These are phyloP conservation scores for Morone chrysops DNA, from an alignment of 2,113 vertebrate genomes.

Conservation along the genomic window DNA sequence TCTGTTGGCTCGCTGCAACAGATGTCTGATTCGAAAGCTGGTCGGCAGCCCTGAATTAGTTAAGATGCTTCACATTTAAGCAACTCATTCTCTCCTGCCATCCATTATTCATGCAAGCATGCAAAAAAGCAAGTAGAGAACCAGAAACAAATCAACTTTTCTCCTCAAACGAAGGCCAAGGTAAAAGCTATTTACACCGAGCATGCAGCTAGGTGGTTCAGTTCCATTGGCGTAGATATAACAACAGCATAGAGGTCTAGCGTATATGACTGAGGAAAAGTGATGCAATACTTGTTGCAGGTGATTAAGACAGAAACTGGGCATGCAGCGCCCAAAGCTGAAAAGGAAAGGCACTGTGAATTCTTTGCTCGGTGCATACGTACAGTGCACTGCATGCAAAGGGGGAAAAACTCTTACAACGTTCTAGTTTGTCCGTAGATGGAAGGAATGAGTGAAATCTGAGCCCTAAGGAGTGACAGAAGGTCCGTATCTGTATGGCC, in stretches of 20 bases:
- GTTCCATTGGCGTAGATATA: not conserved
- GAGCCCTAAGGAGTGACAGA: constrained; percentile 2
- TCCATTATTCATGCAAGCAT: constrained; percentile 71
- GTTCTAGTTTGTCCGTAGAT: not conserved
- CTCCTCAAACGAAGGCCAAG: constrained; percentile 6
- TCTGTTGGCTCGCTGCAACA: constrained; percentile 34
- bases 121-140: constrained; percentile 46
- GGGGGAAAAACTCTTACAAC: not conserved
- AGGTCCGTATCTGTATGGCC: constrained; percentile 13
- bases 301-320: constrained; percentile 11
- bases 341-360: constrained; percentile 75
- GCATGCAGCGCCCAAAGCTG: constrained; percentile 34
- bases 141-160: constrained; percentile 18
- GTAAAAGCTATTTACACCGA: constrained; percentile 34
- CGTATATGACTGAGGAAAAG: not conserved
- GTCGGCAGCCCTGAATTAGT: constrained; percentile 46
- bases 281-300: not conserved
- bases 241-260: not conserved
- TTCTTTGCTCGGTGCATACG: constrained; percentile 51
- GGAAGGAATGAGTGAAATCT: constrained; percentile 31
- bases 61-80: constrained; percentile 44
- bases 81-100: constrained; percentile 27
- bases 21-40: constrained; percentile 34
- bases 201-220: constrained; percentile 52
- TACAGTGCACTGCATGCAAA: constrained; percentile 71